Base-by-base conservation (phyloP, 2,888 invertebrate genomes). In the Oxytorus armatus region DNA sequence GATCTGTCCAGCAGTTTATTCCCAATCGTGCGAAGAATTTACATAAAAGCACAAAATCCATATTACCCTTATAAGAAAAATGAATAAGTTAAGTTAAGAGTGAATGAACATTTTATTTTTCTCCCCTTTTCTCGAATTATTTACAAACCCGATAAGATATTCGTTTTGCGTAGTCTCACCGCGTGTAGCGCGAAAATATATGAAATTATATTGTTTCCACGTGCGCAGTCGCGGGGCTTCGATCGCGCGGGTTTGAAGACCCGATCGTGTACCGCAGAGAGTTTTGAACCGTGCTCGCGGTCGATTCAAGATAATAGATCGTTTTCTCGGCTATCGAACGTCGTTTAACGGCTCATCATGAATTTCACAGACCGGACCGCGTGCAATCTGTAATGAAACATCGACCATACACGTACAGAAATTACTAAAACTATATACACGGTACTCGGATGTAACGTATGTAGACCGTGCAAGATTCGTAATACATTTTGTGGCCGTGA, bases 301-400 rank as follows among this genome's bases (percentile, higher is more conserved):
- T 44, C 73, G 81, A 82, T 76, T 75, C 59, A 82, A 82, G 85
- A 84, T 88, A 85, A 88, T 87, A 87, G 85, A 88, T 86, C 82
- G 85, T 84, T 85, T 85, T 87, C 86, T 84, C 81, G 84, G 85
- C 78, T 85, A 86, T 87, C 86, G 86, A 89, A 88, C 85, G 85
- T 85, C 85, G 85, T 87, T 88, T 86, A 87, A 90, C 89, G 90
- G 88, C 83, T 87, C 86, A 88, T 87, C 88, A 89, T 88, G 85
- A 82, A 90, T 90, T 88, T 88, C 87, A 87, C 90, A 88, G 87
- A 77, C 82, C 61, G 83, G 84, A 83, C 86, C 81, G 83, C 85
- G 81, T 80, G 81, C 88, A 88, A 89, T 90, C 87, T 88, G 85
- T 89, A 89, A 90, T 89, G 87, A 89, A 82, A 69, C 87, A 87